phyloP scores from a whole-genome alignment of 2,888 invertebrate genomes.

The Cephus pulcher region DNA sequence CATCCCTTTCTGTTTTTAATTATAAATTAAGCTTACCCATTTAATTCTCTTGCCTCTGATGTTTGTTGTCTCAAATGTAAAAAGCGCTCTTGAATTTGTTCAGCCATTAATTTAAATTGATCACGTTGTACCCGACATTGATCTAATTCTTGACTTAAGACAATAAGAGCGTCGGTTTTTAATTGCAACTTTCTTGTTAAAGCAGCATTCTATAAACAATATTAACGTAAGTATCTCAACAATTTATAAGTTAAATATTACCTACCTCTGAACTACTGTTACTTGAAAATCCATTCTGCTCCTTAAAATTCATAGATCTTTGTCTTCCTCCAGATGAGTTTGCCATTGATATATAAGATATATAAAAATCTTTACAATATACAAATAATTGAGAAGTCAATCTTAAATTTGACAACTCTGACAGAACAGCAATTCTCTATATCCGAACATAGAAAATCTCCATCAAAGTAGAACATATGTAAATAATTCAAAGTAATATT shows the following conservation, averaged over 20 bases:
- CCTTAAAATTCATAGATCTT: no score
- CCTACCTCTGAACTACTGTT: no score
- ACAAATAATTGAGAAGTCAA: neutral
- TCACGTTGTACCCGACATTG: slow-evolving; percentile 84
- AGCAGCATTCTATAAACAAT: no score
- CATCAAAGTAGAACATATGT: neutral
- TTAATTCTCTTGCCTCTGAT: slow-evolving; percentile 37
- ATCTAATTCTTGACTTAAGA: slow-evolving; percentile 81
- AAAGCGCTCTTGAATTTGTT: slow-evolving; percentile 76
- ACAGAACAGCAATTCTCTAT: neutral
- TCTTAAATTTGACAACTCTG: neutral
- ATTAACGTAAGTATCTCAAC: no score
- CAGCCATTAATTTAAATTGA: slow-evolving; percentile 83
- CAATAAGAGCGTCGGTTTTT: slow-evolving; percentile 84
- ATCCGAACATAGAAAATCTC: neutral
- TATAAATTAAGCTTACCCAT: slow-evolving; percentile 31
- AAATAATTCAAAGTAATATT: neutral
- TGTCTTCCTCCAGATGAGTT: no score
- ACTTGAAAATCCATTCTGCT: no score
- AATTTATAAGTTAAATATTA: no score
- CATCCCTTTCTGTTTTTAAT: no score
- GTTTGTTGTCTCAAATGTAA: slow-evolving; percentile 66
- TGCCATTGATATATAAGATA: neutral
- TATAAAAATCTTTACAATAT: neutral
- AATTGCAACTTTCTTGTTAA: slow-evolving; percentile 74